Base-by-base conservation (phyloP, 2,888 invertebrate species). In the Plutella xylostella region DNA sequence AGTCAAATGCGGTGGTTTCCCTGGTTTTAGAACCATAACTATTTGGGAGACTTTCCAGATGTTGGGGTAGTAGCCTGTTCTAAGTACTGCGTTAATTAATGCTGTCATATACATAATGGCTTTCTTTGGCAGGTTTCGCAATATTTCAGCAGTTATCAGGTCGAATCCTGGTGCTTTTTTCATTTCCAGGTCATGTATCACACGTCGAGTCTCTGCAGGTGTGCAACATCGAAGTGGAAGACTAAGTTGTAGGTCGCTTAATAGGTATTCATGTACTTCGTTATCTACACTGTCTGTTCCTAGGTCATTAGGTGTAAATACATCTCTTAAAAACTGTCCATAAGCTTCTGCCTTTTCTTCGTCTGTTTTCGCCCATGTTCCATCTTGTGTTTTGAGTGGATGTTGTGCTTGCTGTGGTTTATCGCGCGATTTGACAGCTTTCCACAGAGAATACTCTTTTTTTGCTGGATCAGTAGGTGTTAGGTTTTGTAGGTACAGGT, bases 371-470 rank as follows among this genome's bases (percentile, higher is more conserved):
- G 45, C 45, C 45, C 39, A 45, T 14, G n/a, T 22, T 7, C 22
- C 39, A 25, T 33, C 34, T 7, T 45, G 14, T 5, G 7, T 18
- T 34, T 45, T 44, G 11, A 19, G 20, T 14, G 51, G 51, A 5
- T 48, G 21, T 4, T 28, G 11, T 2, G 7, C n/a, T 7, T 12
- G 17, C 30, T 28, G 46, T 2, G 53, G 51, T 25, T 43, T 37
- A 33, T 52, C 53, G 1, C 48, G 28, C 3, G 45, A 48, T 45
- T 48, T 53, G n/a, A 51, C 50, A 4, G 48, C 46, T 43, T 56
- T 53, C 52, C 52, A 54, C 1, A 56, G 48, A 2, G 53, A 53
- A 21, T 54, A 52, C 2, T 53, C 46, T 3, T n/a, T 21, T n/a
- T n/a, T 14, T 7, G 14, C 22, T 28, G 28, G 28, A 6, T 3